Evolutionary conservation across 1,140 invertebrate species (phyloP).

Genomic region (Sycophila sp.): DNA sequence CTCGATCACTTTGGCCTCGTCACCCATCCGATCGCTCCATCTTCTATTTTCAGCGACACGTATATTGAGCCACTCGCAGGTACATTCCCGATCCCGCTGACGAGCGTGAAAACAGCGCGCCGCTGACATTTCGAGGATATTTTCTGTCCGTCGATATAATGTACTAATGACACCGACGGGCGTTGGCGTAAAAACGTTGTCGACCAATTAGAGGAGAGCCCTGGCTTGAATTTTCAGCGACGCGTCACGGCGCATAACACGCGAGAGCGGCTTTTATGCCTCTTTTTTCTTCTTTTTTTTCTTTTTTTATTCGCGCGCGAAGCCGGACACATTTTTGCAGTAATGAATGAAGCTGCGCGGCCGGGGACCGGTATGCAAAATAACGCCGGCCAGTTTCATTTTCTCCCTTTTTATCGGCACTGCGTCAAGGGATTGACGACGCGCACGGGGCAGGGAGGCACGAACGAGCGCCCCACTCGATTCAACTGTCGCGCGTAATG

Average conservation of each 20-base stretch:
- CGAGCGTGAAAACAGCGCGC: neutral
- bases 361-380: constrained; percentile 32
- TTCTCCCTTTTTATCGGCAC: constrained; percentile 6
- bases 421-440: no score
- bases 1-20: neutral
- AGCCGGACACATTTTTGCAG: neutral
- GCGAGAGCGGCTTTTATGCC: neutral
- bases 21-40: neutral
- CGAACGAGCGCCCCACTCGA: neutral
- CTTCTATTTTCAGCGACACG: neutral
- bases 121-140: neutral
- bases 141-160: neutral
- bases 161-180: constrained; percentile 12
- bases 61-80: neutral
- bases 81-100: no score
- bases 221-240: constrained; percentile 3
- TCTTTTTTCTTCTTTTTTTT: no score
- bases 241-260: neutral
- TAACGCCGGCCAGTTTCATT: constrained; percentile 23
- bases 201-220: constrained; percentile 11
- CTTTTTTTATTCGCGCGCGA: constrained; percentile 9
- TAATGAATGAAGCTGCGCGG: neutral
- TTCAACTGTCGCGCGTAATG: constrained; percentile 10
- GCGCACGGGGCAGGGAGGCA: neutral
- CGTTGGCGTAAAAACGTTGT: constrained; percentile 11